phyloP scores from a whole-genome alignment of 2,113 vertebrate genomes.

The Amazona guildingii region DNA sequence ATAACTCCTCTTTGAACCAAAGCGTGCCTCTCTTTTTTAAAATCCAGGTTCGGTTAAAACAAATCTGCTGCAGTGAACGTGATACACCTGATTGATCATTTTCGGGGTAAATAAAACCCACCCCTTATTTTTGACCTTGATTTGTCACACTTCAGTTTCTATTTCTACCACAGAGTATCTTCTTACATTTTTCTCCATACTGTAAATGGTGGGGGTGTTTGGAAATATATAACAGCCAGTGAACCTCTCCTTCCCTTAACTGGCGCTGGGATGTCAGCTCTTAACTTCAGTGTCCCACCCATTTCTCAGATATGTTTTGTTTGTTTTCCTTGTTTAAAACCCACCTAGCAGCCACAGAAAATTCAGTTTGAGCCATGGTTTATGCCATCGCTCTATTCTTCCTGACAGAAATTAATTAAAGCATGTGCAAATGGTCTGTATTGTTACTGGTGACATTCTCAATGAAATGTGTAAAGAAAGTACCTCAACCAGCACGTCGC shows the following conservation, averaged over 20 bases:
- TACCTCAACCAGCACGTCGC: accelerated
- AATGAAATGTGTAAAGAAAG: background rate
- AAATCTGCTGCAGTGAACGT: background rate
- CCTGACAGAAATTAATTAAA: background rate
- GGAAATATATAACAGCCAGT: background rate
- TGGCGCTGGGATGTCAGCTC: background rate
- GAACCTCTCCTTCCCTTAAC: background rate
- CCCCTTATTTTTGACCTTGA: background rate
- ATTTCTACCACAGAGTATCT: background rate
- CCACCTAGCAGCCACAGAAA: background rate
- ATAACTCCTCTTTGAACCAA: background rate
- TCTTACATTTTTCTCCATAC: background rate
- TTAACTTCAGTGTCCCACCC: background rate
- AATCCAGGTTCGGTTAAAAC: background rate
- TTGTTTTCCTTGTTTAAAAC: background rate
- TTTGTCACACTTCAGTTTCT: background rate
- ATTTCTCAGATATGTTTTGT: background rate
- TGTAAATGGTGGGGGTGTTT: background rate
- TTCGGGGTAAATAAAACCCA: background rate
- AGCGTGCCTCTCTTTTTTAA: background rate
- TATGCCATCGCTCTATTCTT: background rate
- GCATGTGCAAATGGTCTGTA: background rate
- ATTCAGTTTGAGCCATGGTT: background rate
- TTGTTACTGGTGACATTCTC: background rate
- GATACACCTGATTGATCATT: background rate